phyloP scores from a whole-genome alignment of 2,113 vertebrate species.

The Bos javanicus region DNA sequence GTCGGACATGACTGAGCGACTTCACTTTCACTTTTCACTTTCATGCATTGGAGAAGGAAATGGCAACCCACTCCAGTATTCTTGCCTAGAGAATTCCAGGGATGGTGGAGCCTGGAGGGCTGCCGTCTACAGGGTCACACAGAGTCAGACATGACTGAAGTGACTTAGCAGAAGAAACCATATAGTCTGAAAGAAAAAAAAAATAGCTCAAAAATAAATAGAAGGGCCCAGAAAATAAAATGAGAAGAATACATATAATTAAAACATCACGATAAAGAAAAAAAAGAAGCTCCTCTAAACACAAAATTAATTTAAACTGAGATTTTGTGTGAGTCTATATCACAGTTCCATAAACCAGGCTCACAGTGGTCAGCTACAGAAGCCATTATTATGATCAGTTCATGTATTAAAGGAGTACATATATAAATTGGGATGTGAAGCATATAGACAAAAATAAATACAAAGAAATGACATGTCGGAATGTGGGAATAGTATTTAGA shows the following conservation, averaged over 20 bases:
- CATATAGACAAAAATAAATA: not conserved
- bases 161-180: not conserved
- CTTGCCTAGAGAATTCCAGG: too few species aligned
- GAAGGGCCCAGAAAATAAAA: not conserved
- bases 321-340: not conserved
- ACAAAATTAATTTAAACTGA: not conserved
- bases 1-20: rapidly evolving
- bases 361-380: not conserved
- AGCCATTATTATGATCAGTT: not conserved
- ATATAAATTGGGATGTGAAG: not conserved
- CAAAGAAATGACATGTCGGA: not conserved
- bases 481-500: not conserved
- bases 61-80: too few species aligned
- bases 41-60: too few species aligned
- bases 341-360: not conserved
- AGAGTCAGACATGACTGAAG: rapidly evolving
- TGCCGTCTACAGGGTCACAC: too few species aligned
- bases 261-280: not conserved
- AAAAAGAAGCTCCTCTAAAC: not conserved
- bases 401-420: not conserved
- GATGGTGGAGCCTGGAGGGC: too few species aligned
- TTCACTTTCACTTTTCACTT: too few species aligned
- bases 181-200: not conserved
- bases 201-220: not conserved
- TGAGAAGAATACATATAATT: not conserved